These are phyloP conservation scores for Acanthosoma haemorrhoidale DNA, from an alignment of 2,888 invertebrate species.

Conservation along the genomic window DNA sequence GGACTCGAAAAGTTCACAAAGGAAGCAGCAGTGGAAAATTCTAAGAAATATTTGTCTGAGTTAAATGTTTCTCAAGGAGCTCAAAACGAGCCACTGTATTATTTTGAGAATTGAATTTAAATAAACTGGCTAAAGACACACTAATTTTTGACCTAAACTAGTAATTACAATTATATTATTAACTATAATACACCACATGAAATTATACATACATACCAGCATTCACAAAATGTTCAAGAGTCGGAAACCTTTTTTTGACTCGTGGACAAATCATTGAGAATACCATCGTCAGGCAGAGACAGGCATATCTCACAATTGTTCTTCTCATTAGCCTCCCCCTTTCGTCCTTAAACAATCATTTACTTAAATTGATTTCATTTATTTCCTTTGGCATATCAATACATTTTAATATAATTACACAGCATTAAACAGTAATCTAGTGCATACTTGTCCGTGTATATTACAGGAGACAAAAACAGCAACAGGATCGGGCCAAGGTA, in stretches of 20 bases:
- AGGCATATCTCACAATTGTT: conserved; percentile 75
- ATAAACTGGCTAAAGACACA: too few relatives aligned
- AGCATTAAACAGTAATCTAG: not conserved
- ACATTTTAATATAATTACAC: not conserved
- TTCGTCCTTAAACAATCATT: conserved; percentile 55
- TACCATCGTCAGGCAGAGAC: conserved; percentile 81
- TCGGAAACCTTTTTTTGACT: conserved; percentile 84
- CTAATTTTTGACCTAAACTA: too few relatives aligned
- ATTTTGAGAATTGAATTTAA: too few relatives aligned
- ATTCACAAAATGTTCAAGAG: conserved; percentile 74
- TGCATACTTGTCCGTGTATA: conserved; percentile 63
- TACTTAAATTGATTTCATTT: not conserved
- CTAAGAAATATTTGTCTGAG: too few relatives aligned
- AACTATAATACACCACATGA: too few relatives aligned
- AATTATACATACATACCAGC: conserved; percentile 52
- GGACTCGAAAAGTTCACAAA: too few relatives aligned
- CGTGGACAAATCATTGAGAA: conserved; percentile 79
- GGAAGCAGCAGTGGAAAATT: too few relatives aligned
- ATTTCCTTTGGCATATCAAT: not conserved
- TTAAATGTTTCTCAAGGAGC: too few relatives aligned
- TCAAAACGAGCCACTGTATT: too few relatives aligned
- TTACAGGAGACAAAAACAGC: conserved; percentile 82
- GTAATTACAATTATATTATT: too few relatives aligned
- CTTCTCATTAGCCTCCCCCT: conserved; percentile 74
- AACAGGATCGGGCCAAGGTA: conserved; percentile 82